Percentiles rank a stretch among this genome's conserved stretches.
Evolutionary conservation across 1,140 invertebrate species (phyloP).

Genomic region (Lethrus apterus): DNA sequence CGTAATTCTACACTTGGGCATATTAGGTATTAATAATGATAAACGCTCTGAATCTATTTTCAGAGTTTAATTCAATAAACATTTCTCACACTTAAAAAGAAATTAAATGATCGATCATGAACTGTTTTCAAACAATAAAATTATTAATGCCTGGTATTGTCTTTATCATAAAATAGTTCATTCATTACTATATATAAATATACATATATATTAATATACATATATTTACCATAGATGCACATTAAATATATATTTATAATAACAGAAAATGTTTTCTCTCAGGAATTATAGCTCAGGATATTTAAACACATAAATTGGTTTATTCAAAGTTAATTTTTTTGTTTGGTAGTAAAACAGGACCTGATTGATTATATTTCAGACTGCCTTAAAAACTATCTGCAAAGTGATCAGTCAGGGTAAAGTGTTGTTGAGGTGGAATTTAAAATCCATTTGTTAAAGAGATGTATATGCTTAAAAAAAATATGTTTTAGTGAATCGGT

Average conservation of each 20-base stretch:
- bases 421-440: slow-evolving; percentile 3
- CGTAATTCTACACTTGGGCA: slow-evolving; percentile 8
- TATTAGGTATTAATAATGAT: slow-evolving; percentile 13
- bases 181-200: slow-evolving; percentile 14
- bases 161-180: slow-evolving; percentile 11
- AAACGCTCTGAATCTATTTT: neutral
- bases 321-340: slow-evolving; percentile 10
- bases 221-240: slow-evolving; percentile 16
- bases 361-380: slow-evolving; percentile 13
- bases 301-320: slow-evolving; percentile 14
- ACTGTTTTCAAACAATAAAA: neutral
- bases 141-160: slow-evolving; percentile 14
- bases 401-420: slow-evolving; percentile 15
- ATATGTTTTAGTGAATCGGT: slow-evolving; percentile 9
- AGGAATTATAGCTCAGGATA: slow-evolving; percentile 40
- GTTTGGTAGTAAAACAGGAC: slow-evolving; percentile 6
- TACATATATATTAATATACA: slow-evolving; percentile 8
- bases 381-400: slow-evolving; percentile 14
- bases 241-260: slow-evolving; percentile 16
- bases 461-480: slow-evolving; percentile 13
- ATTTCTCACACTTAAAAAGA: neutral
- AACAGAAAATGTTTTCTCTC: slow-evolving; percentile 33
- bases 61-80: neutral
- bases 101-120: neutral
- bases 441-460: slow-evolving; percentile 10